A percentile compares a stretch with the other conserved stretches of the same genome.
Conservation (phyloP, 2,113 vertebrate species). For the Mormyrus lacerda region DNA sequence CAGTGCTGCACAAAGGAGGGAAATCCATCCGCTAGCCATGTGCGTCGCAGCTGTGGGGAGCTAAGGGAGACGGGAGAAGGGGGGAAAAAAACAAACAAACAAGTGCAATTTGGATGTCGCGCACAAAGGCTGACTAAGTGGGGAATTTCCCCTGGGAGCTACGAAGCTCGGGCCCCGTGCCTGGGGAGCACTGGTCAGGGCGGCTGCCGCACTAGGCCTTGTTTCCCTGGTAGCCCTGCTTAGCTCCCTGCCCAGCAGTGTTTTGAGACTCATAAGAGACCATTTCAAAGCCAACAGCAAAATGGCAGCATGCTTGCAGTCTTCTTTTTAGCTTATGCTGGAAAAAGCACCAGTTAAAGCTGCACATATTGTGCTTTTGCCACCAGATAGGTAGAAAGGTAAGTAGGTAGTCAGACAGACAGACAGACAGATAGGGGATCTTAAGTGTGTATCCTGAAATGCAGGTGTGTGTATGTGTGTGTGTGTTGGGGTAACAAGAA, state of each 20-base stretch:
- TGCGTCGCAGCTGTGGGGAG: slow-evolving; percentile 11
- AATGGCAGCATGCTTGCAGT: not conserved
- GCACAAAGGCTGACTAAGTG: not conserved
- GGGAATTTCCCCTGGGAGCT: not conserved
- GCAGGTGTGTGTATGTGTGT: slow-evolving; percentile 3
- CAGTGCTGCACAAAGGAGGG: not conserved
- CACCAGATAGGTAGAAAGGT: not conserved
- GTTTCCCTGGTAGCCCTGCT: not conserved
- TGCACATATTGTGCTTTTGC: not conserved
- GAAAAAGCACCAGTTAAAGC: not conserved
- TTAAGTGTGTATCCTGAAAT: not conserved
- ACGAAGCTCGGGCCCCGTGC: not conserved
- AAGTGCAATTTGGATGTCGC: slow-evolving; percentile 4
- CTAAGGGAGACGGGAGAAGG: not conserved
- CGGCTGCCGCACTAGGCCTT: not conserved
- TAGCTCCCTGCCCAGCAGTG: not conserved
- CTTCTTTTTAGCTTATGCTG: not conserved
- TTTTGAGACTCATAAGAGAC: not conserved
- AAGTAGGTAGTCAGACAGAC: not conserved
- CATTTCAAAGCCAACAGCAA: not conserved
- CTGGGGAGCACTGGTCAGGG: too few relatives aligned
- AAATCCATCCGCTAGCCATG: slow-evolving; percentile 8
- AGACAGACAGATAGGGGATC: not conserved
- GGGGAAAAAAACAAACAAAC: not conserved
- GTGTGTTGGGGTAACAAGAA: not conserved